Evolutionary conservation across 2,888 invertebrate genomes (phyloP).

Genomic region (Tetrapedia diversipes): DNA sequence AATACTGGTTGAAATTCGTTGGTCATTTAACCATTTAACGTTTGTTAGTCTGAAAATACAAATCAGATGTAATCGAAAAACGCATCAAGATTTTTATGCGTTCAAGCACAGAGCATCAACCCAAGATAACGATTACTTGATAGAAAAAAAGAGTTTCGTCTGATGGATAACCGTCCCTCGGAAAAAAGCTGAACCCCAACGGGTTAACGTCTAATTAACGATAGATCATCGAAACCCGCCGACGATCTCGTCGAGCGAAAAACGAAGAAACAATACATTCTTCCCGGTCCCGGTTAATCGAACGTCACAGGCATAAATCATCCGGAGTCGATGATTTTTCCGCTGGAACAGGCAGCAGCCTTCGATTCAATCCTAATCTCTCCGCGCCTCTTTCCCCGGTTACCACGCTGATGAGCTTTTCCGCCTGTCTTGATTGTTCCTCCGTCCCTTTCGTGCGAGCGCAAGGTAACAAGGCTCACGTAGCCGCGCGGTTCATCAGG

Average conservation of each 20-base stretch:
- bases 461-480: constrained; percentile 66
- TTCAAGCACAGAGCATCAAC: too few species aligned
- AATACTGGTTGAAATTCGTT: too few species aligned
- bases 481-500: constrained; percentile 68
- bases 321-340: constrained; percentile 22
- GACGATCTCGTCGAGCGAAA: background rate
- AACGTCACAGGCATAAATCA: constrained; percentile 43
- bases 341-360: background rate
- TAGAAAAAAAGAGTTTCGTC: too few species aligned
- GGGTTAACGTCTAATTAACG: background rate
- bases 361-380: constrained; percentile 49
- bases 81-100: too few species aligned
- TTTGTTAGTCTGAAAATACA: too few species aligned
- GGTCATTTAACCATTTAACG: too few species aligned
- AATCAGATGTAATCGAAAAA: too few species aligned
- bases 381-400: background rate
- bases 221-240: background rate
- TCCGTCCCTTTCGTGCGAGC: constrained; percentile 40
- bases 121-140: too few species aligned
- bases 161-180: too few species aligned
- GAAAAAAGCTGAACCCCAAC: background rate
- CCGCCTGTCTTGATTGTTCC: constrained; percentile 63
- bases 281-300: constrained; percentile 22
- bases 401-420: constrained; percentile 62
- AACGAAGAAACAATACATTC: background rate